Base-by-base conservation (phyloP, 2,888 invertebrate genomes). In the Exocentrus adspersus region DNA sequence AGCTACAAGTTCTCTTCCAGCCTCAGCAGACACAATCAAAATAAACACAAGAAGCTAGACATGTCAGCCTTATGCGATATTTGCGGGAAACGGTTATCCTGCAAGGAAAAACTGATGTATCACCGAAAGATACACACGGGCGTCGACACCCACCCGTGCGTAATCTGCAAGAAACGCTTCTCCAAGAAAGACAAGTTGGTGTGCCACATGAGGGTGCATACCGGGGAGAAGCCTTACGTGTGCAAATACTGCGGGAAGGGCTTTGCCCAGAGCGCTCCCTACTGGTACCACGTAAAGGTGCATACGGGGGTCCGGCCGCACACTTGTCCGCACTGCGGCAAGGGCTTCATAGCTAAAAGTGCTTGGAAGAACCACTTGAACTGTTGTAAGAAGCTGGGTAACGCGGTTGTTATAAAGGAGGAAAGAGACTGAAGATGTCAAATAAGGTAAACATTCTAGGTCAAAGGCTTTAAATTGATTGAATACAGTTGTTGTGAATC, bases 131-230 rank as follows among this genome's bases (percentile, higher is more conserved):
- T 77, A 56, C 87, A 87, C 64, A 85, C 84, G 0, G 86, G 86
- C 0, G 86, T 86, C 60, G 85, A 86, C 45, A 80, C 81, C 14
- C 78, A 76, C 50, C 70, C 74, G 17, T 81, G 81, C 53, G 85
- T 86, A 30, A 75, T 83, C 1, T 87, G 87, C 58, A 85, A 86
- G 0, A 86, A 86, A 66, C 80, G 82, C 0, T 75, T 86, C 9
- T 77, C 81, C 1, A 83, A 79, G 16, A 77, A 74, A 5, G 83
- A 82, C 52, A 65, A 67, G 12, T 46, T 73, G 28, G 59, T 59
- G 41, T 62, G 62, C 6, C 73, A 73, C 56, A 62, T 66, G 42
- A 58, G 68, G 5, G 70, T 69, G 32, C 87, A 87, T 70, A 81
- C 82, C 1, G 78, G 78, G 1, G 77, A 77, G 58, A 73, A 74